A percentile compares a stretch with the other conserved stretches of the same genome.
Conservation (phyloP, 2,888 invertebrate genomes). For the Synergus gifuensis region DNA sequence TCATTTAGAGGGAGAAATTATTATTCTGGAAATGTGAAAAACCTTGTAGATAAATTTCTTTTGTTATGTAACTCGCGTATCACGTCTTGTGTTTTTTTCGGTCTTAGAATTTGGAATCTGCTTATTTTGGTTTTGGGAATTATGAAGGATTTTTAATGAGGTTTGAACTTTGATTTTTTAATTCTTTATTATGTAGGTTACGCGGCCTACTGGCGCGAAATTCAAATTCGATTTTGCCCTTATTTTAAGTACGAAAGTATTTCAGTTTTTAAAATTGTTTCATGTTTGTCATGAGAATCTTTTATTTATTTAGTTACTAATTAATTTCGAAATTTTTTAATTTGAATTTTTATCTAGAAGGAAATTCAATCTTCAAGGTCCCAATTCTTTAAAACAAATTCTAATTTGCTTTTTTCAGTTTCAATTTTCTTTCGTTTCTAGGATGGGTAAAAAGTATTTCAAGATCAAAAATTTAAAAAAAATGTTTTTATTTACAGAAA, state of each 20-base stretch:
- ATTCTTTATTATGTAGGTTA: not conserved
- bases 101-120: not conserved
- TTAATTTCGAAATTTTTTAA: too few relatives aligned
- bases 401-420: too few relatives aligned
- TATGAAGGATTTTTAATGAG: not conserved
- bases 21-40: not conserved
- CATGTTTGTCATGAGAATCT: too few relatives aligned
- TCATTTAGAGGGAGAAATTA: not conserved
- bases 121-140: not conserved
- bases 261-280: not conserved
- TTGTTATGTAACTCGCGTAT: slow-evolving; percentile 47
- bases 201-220: not conserved
- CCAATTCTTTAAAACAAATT: too few relatives aligned
- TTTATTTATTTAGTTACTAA: too few relatives aligned
- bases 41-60: slow-evolving; percentile 17
- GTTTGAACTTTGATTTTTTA: not conserved
- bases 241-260: not conserved
- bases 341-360: too few relatives aligned
- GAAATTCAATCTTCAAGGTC: too few relatives aligned
- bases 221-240: not conserved
- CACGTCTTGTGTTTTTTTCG: slow-evolving; percentile 35
- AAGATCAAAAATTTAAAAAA: too few relatives aligned
- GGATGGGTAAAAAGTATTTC: too few relatives aligned
- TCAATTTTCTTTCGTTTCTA: too few relatives aligned
- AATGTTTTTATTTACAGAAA: too few relatives aligned